Percentiles rank a stretch among this genome's conserved stretches.
These are phyloP conservation scores for Neoniphon sammara DNA, from an alignment of 2,797 vertebrate species.

Conservation along the genomic window DNA sequence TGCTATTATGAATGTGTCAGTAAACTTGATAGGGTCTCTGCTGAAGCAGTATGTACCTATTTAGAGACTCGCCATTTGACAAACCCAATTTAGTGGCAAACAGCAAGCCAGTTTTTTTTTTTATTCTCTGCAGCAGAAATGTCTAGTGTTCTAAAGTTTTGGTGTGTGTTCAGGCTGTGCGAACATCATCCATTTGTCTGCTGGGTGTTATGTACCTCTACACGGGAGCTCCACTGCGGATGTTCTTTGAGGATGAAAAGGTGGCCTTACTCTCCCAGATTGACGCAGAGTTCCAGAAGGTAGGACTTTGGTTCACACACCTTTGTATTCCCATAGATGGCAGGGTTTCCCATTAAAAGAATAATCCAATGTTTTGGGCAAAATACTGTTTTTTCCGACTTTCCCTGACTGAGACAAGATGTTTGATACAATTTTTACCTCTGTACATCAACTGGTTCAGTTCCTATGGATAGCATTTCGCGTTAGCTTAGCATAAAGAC, in stretches of 20 bases:
- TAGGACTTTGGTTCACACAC: conserved; percentile 37
- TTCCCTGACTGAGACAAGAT: too few species aligned
- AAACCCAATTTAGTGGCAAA: not conserved
- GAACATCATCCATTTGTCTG: conserved; percentile 88
- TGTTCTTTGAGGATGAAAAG: conserved; percentile 94
- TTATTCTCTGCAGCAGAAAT: too few species aligned
- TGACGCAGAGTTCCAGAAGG: conserved; percentile 93
- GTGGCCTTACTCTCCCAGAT: conserved; percentile 91
- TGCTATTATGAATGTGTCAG: not conserved
- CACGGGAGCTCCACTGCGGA: conserved; percentile 88
- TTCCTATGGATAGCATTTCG: too few species aligned
- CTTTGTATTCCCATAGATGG: not conserved
- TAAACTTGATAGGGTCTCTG: not conserved
- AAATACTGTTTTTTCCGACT: too few species aligned
- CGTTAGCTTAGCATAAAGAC: too few species aligned
- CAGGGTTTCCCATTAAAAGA: too few species aligned
- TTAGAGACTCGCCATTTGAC: not conserved
- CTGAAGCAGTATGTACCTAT: too few species aligned
- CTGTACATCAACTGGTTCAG: too few species aligned
- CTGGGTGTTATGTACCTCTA: conserved; percentile 91
- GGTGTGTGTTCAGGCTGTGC: conserved; percentile 77
- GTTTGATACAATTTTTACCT: too few species aligned
- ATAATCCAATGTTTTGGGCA: too few species aligned
- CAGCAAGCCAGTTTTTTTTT: not conserved
- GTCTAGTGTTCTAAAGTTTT: not conserved